phyloP scores from a whole-genome alignment of 2,113 vertebrate genomes.

The Amphiprion percula region DNA sequence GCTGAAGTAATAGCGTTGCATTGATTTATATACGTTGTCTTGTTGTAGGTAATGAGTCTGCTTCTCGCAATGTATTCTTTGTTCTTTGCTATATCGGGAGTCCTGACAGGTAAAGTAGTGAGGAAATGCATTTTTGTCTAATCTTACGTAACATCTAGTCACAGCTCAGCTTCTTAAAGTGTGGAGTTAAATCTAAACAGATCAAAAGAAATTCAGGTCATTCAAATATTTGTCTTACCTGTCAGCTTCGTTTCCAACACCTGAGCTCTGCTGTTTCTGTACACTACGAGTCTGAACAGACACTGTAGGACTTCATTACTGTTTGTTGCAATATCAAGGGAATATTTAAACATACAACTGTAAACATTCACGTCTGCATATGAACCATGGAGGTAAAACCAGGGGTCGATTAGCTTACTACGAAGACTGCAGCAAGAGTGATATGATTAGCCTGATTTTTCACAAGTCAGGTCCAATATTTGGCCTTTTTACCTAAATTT shows the following conservation, averaged over 20 bases:
- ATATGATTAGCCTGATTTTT: neutral
- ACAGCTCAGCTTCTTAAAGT: neutral
- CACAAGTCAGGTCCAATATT: neutral
- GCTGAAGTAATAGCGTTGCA: slow-evolving; percentile 45
- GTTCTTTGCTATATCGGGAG: neutral
- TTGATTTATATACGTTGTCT: slow-evolving; percentile 49
- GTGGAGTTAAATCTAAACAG: neutral
- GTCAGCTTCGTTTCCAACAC: neutral
- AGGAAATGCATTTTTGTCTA: slow-evolving; percentile 3
- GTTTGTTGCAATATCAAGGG: neutral
- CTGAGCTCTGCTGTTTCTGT: neutral
- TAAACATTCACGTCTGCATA: no score
- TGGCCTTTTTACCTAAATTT: neutral
- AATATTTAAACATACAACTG: neutral
- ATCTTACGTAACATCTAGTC: neutral
- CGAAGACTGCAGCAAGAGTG: neutral
- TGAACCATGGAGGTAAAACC: no score
- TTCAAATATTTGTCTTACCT: neutral
- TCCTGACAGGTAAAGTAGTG: neutral
- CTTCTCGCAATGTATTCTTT: neutral
- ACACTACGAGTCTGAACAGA: neutral
- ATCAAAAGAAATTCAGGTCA: neutral
- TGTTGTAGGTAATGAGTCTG: slow-evolving; percentile 40
- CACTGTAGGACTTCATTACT: neutral
- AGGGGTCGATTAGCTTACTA: neutral